Evolutionary conservation across 2,888 invertebrate species (phyloP).

Genomic region (Beris morrisii): DNA sequence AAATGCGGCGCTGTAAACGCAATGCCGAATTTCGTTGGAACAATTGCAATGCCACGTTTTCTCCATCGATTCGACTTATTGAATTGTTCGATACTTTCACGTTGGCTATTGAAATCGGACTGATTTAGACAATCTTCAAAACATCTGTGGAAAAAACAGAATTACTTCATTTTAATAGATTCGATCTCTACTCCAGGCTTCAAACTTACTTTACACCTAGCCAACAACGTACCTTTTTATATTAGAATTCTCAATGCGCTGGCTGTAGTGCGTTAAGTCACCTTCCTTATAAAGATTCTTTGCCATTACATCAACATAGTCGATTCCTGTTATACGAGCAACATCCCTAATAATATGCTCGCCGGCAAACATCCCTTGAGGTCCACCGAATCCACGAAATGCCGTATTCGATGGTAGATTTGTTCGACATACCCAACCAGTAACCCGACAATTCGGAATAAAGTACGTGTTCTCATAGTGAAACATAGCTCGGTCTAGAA

Average conservation of each 20-base stretch:
- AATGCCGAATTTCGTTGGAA: slow-evolving; percentile 85
- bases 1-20: slow-evolving; percentile 66
- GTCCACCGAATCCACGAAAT: slow-evolving; percentile 89
- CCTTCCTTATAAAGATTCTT: slow-evolving; percentile 82
- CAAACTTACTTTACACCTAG: no score
- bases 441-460: slow-evolving; percentile 71
- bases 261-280: slow-evolving; percentile 75
- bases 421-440: slow-evolving; percentile 79
- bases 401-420: slow-evolving; percentile 92
- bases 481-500: slow-evolving; percentile 80
- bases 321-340: slow-evolving; percentile 68
- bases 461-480: slow-evolving; percentile 83
- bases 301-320: slow-evolving; percentile 65
- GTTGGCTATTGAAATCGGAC: slow-evolving; percentile 65
- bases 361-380: slow-evolving; percentile 86
- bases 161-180: slow-evolving; percentile 20
- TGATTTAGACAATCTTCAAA: slow-evolving; percentile 76
- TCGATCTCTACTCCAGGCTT: not conserved
- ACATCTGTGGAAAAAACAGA: slow-evolving; percentile 58
- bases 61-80: slow-evolving; percentile 81
- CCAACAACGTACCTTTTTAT: slow-evolving; percentile 54
- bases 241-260: slow-evolving; percentile 72
- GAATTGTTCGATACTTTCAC: slow-evolving; percentile 64
- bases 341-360: slow-evolving; percentile 79
- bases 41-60: slow-evolving; percentile 80